Conservation (phyloP, 2,113 vertebrate species). For the Xenotilapia flavipinnis region DNA sequence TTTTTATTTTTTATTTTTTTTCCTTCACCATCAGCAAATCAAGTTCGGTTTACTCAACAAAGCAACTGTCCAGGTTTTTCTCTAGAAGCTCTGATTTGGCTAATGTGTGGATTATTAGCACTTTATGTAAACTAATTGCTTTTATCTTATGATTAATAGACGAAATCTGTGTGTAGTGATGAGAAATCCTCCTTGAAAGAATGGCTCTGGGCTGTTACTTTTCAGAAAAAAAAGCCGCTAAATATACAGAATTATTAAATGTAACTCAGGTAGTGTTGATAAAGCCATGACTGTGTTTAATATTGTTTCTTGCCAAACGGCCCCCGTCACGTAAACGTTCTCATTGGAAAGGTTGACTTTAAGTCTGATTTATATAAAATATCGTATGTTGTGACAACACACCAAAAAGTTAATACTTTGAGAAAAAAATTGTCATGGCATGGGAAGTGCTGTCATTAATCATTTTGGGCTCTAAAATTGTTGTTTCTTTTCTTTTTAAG, state of each 20-base stretch:
- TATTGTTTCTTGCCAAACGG: slow-evolving; percentile 41
- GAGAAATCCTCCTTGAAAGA: slow-evolving; percentile 61
- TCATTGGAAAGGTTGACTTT: slow-evolving; percentile 37
- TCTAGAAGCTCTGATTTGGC: slow-evolving; percentile 53
- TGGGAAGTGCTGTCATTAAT: slow-evolving; percentile 19
- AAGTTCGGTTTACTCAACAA: slow-evolving; percentile 17
- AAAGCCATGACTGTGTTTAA: slow-evolving; percentile 71
- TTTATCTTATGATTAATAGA: slow-evolving; percentile 61
- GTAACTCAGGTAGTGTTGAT: slow-evolving; percentile 76
- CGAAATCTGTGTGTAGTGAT: slow-evolving; percentile 58
- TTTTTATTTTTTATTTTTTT: not conserved
- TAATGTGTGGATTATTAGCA: slow-evolving; percentile 70
- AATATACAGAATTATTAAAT: slow-evolving; percentile 65
- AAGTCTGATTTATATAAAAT: not conserved
- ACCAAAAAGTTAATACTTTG: slow-evolving; percentile 14
- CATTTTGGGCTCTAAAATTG: not conserved
- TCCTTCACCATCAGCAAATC: slow-evolving; percentile 35
- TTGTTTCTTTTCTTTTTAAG: not conserved
- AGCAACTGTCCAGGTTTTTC: slow-evolving; percentile 5
- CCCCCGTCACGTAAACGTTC: slow-evolving; percentile 20
- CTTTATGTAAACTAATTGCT: slow-evolving; percentile 73
- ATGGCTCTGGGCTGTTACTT: slow-evolving; percentile 72
- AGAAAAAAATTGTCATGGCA: not conserved
- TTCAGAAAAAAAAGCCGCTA: slow-evolving; percentile 44
- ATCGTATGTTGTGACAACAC: slow-evolving; percentile 16